Conservation (phyloP, 2,888 invertebrate species). For the Eilema griseolum region DNA sequence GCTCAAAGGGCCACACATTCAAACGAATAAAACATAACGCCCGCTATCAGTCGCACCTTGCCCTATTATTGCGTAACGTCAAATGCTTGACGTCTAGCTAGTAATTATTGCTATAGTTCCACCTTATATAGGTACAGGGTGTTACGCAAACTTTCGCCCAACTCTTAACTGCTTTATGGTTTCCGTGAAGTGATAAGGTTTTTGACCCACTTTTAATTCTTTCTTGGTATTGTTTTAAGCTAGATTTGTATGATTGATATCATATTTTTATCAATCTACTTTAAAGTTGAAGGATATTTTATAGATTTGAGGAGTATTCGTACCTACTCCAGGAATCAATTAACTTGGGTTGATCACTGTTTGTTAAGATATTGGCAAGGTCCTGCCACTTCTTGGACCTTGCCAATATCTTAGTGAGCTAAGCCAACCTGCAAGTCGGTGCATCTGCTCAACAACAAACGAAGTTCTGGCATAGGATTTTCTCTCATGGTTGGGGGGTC, state of each 20-base stretch:
- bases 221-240: conserved; percentile 13
- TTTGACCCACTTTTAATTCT: conserved; percentile 41
- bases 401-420: no score
- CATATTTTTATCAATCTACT: neutral
- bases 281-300: no score
- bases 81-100: conserved; percentile 56
- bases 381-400: no score
- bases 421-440: no score
- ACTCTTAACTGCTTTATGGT: conserved; percentile 35
- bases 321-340: no score
- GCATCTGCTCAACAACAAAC: no score
- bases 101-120: conserved; percentile 67
- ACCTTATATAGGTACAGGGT: conserved; percentile 26
- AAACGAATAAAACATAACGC: neutral
- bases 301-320: no score
- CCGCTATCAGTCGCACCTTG: conserved; percentile 47
- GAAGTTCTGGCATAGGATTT: no score
- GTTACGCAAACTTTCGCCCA: conserved; percentile 51
- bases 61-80: conserved; percentile 61
- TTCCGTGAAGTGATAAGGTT: conserved; percentile 37
- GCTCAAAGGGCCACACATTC: no score
- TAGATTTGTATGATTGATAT: neutral
- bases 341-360: no score
- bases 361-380: no score
- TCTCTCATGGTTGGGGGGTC: no score